phyloP scores from a whole-genome alignment of 2,113 vertebrate genomes.

The Ranitomeya variabilis region DNA sequence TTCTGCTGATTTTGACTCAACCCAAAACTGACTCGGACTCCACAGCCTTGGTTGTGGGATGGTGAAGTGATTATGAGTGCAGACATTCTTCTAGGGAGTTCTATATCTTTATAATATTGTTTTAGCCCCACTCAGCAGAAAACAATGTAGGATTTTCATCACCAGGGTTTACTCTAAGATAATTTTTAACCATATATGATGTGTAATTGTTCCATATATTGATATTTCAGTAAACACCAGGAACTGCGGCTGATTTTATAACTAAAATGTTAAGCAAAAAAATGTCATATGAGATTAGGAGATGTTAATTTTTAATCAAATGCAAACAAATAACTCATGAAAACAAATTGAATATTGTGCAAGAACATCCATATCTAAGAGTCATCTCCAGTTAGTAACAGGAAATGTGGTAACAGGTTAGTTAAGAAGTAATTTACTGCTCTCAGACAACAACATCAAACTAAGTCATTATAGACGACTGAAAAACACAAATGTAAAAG shows the following conservation, averaged over 20 bases:
- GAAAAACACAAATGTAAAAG: slow-evolving; percentile 25
- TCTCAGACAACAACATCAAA: background rate
- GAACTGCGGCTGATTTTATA: background rate
- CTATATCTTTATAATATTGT: background rate
- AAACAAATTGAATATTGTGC: slow-evolving; percentile 7
- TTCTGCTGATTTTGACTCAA: no score
- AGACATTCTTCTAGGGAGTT: background rate
- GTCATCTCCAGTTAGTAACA: slow-evolving; percentile 8
- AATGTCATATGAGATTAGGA: slow-evolving; percentile 9
- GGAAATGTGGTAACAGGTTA: slow-evolving; percentile 4
- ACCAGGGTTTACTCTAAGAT: background rate
- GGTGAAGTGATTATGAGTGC: background rate
- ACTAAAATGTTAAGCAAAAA: background rate
- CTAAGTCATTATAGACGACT: background rate
- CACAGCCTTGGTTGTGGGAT: no score
- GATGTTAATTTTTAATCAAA: slow-evolving; percentile 23
- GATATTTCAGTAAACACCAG: background rate
- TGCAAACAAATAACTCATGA: background rate
- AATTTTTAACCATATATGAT: slow-evolving; percentile 7
- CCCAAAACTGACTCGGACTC: no score
- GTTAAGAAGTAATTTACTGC: slow-evolving; percentile 9
- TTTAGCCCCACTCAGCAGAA: background rate
- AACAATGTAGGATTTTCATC: slow-evolving; percentile 17
- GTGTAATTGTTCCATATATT: background rate
- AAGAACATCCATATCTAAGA: slow-evolving; percentile 7